phyloP scores from a whole-genome alignment of 2,888 invertebrate species.

The Dicranocentrus wangi region DNA sequence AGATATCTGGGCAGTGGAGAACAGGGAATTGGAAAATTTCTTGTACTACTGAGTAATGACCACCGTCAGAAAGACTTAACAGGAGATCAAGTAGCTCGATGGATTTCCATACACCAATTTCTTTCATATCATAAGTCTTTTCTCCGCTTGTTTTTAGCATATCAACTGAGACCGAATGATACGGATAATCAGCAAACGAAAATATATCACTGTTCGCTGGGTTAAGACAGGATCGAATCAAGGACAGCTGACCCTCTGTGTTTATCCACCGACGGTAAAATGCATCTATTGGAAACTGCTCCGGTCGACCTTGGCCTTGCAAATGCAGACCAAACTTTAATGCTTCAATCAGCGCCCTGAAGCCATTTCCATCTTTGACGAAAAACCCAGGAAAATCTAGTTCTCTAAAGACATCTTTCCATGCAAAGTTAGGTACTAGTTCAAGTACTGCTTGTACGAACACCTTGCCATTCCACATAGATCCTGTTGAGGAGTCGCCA shows the following conservation, averaged over 20 bases:
- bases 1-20: constrained; percentile 94
- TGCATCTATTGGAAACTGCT: constrained; percentile 89
- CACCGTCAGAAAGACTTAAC: constrained; percentile 89
- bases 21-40: constrained; percentile 94
- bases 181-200: constrained; percentile 93
- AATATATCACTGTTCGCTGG: constrained; percentile 87
- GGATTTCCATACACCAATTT: constrained; percentile 93
- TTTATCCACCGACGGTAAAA: constrained; percentile 95
- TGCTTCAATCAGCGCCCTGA: constrained; percentile 87
- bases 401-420: constrained; percentile 94
- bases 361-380: constrained; percentile 88
- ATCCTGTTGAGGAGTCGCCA: constrained; percentile 73
- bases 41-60: constrained; percentile 86
- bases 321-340: constrained; percentile 87
- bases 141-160: constrained; percentile 95
- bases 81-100: constrained; percentile 92
- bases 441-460: constrained; percentile 95
- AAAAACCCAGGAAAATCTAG: constrained; percentile 93
- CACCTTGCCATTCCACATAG: constrained; percentile 93
- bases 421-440: constrained; percentile 86
- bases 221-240: constrained; percentile 89
- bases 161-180: constrained; percentile 89
- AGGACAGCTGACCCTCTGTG: constrained; percentile 91
- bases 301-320: constrained; percentile 81
- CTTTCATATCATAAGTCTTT: constrained; percentile 86